A percentile compares a stretch with the other conserved stretches of the same genome.
Conservation (phyloP, 2,113 vertebrate genomes). For the Tragelaphus buxtoni region DNA sequence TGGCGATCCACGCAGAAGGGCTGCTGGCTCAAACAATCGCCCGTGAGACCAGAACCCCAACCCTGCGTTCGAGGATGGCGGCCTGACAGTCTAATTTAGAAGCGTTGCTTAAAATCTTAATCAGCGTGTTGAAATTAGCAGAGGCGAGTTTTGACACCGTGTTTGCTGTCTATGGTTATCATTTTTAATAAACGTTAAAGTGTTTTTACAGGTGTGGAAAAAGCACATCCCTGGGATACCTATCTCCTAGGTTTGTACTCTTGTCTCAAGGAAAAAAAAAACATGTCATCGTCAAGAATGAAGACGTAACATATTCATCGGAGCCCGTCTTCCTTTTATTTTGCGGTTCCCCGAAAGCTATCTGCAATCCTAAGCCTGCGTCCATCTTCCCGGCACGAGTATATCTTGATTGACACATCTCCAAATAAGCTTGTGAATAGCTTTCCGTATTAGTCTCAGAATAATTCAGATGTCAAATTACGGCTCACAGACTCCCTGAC, state of each 20-base stretch:
- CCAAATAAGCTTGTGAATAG: constrained; percentile 93
- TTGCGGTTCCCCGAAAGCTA: constrained; percentile 81
- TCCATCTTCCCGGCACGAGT: constrained; percentile 68
- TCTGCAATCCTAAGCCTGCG: constrained; percentile 55
- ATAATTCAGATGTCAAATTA: constrained; percentile 97
- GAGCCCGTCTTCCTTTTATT: constrained; percentile 78
- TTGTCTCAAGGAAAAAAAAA: constrained; percentile 10
- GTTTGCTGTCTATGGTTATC: constrained; percentile 84
- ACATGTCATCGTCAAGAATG: constrained; percentile 69
- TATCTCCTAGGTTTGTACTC: neutral
- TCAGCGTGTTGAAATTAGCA: constrained; percentile 79
- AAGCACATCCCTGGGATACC: neutral
- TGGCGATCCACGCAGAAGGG: constrained; percentile 17
- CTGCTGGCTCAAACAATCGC: constrained; percentile 50
- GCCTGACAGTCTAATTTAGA: constrained; percentile 84
- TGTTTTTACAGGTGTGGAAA: constrained; percentile 79
- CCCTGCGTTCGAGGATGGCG: neutral
- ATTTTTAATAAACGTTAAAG: constrained; percentile 82
- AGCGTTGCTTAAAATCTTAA: constrained; percentile 84
- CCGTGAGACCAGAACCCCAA: constrained; percentile 24
- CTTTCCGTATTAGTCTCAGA: constrained; percentile 89
- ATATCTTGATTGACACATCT: constrained; percentile 90
- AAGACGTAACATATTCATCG: constrained; percentile 81
- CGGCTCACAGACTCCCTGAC: constrained; percentile 86
- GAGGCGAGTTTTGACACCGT: constrained; percentile 72